These are phyloP conservation scores for Buphagus erythrorhynchus DNA, from an alignment of 2,797 vertebrate genomes.

Conservation along the genomic window DNA sequence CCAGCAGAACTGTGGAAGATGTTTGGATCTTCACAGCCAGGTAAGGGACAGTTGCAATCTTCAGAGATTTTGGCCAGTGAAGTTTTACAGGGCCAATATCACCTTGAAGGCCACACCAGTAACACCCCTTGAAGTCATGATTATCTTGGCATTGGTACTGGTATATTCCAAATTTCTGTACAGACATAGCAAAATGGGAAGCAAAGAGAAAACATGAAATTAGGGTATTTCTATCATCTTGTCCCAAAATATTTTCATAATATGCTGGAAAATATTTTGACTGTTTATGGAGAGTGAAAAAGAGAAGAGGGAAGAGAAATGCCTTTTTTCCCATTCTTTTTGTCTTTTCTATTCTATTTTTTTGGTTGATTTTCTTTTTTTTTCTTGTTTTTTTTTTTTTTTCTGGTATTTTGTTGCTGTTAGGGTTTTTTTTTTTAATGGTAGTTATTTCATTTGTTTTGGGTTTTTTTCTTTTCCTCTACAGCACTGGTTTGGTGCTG, in stretches of 20 bases:
- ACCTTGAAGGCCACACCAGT: not conserved
- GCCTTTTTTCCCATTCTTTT: not conserved
- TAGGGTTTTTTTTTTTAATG: not conserved
- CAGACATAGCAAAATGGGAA: not conserved
- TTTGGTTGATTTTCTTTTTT: too few species aligned
- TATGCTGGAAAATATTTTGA: not conserved
- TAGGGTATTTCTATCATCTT: not conserved
- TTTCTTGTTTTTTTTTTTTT: not conserved
- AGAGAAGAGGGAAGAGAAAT: not conserved
- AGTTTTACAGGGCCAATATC: not conserved
- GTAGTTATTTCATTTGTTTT: not conserved
- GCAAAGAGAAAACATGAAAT: not conserved
- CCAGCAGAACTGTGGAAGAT: not conserved
- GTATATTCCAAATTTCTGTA: not conserved
- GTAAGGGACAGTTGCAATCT: not conserved
- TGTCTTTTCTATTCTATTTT: not conserved
- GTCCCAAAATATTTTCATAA: not conserved
- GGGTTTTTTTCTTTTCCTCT: not conserved
- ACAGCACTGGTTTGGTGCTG: not conserved
- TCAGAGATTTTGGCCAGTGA: not conserved
- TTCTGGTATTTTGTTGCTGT: not conserved
- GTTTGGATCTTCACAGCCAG: not conserved
- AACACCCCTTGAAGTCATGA: not conserved
- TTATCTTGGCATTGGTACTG: not conserved
- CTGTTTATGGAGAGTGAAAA: not conserved